These are phyloP conservation scores for Pavo muticus DNA, from an alignment of 2,113 vertebrate genomes.

Conservation along the genomic window DNA sequence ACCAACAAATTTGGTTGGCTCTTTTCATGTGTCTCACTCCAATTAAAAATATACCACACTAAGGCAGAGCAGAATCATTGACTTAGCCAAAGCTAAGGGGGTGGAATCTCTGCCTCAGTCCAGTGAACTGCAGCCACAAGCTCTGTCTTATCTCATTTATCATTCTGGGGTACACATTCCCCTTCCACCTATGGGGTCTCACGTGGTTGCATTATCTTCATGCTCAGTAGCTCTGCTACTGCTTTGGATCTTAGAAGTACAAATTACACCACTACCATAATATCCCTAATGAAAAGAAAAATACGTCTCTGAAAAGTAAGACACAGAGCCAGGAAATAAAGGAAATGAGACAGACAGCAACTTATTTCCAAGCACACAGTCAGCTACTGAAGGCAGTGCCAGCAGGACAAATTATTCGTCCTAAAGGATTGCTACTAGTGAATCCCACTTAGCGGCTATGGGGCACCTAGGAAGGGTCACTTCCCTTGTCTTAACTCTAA, in stretches of 20 bases:
- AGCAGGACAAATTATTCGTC: background rate
- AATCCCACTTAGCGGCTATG: background rate
- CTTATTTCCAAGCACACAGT: conserved; percentile 24
- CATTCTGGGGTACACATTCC: accelerated
- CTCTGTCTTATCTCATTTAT: background rate
- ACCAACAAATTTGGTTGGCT: background rate
- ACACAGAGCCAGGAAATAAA: conserved; percentile 47
- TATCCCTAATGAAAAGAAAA: conserved; percentile 1
- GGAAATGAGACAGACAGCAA: conserved; percentile 27
- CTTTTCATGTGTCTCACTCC: background rate
- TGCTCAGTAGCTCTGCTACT: background rate
- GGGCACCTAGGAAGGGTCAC: background rate
- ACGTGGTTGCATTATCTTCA: background rate
- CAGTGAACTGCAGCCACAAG: background rate
- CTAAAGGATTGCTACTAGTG: background rate
- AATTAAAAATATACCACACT: background rate
- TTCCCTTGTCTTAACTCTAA: background rate
- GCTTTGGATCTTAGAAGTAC: conserved; percentile 4
- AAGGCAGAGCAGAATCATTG: accelerated
- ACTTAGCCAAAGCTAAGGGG: background rate
- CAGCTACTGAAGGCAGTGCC: background rate
- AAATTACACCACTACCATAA: background rate
- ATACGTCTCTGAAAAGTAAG: conserved; percentile 11
- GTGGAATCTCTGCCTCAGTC: background rate
- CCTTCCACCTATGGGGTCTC: background rate